Evolutionary conservation across 1,140 invertebrate genomes (phyloP), one percentile per base, ranked within the genome.

Genomic region (Brachionus koreanus): DNA sequence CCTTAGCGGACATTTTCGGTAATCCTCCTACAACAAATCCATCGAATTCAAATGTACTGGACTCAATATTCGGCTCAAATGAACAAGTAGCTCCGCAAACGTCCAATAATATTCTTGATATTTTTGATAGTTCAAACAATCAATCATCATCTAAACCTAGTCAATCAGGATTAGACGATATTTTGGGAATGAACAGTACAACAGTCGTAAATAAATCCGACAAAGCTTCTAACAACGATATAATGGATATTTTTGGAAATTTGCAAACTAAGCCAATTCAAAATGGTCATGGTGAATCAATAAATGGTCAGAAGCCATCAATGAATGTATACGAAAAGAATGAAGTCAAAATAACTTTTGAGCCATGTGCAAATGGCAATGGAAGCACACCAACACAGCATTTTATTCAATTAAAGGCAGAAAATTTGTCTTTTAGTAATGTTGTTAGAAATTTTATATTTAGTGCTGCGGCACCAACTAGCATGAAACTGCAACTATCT

Each of bases 271-370:
- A 65, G 16, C 63, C 63, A 3, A 7, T 65, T 7, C 65, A 57
- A 61, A 79, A 79, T 65, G 61, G 49, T 35, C 39, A 39, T 23
- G 25, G 19, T 4, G 12, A 37, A 16, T 7, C 7, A 12, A 3
- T 23, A 16, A 61, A 37, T 61, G 19, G 57, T 25, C 19, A 77
- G 19, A 29, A 29, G 10, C 12, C 39, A 42, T 19, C n/a, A 25
- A 61, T 79, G 16, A 52, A 33, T 33, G 39, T 65, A 9, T 79
- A 79, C n/a, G 49, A 79, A 39, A 79, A 79, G 35, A 79, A 79
- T 43, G 76, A 79, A 52, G 33, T 79, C 23, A 79, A 79, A 61
- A 33, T 79, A 61, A 79, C 76, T 61, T 23, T 79, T 19, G 76
- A 79, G 33, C 76, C 76, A 29, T 35, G 33, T 79, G 49, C 49